Conservation (phyloP, 2,797 vertebrate species). For the Syngnathus rostellatus region DNA sequence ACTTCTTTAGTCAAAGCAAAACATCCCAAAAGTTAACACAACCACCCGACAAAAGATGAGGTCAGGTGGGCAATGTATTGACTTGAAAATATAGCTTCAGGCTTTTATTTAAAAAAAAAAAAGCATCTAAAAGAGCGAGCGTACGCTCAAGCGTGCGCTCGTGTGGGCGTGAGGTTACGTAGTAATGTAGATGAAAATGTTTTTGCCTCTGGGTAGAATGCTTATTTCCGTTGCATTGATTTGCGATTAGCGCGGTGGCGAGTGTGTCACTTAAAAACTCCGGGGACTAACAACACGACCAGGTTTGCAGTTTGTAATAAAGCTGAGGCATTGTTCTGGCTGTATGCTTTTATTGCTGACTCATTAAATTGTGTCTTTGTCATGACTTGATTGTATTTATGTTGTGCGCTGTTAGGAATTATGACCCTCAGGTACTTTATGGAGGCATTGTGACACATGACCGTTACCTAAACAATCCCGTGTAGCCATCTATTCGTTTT, state of each 20-base stretch:
- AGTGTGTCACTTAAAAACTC: constrained; percentile 34
- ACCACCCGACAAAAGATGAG: background rate
- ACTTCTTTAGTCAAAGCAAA: background rate
- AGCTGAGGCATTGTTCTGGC: constrained; percentile 23
- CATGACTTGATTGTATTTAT: background rate
- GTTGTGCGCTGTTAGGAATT: background rate
- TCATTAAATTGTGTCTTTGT: constrained; percentile 18
- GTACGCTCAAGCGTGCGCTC: constrained; percentile 3
- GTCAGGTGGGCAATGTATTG: constrained; percentile 16
- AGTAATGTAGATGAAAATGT: constrained; percentile 42
- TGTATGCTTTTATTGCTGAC: constrained; percentile 23
- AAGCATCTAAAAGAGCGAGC: constrained; percentile 6
- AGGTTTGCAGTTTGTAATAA: constrained; percentile 22
- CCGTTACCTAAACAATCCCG: background rate
- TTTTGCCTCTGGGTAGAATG: constrained; percentile 26
- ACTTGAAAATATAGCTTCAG: constrained; percentile 21
- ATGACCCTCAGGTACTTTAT: background rate
- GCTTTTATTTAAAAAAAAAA: background rate
- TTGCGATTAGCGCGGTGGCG: constrained; percentile 35
- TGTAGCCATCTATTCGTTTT: no score
- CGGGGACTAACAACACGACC: constrained; percentile 13
- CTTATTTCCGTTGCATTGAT: constrained; percentile 33
- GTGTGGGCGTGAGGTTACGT: constrained; percentile 8
- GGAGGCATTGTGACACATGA: no score
- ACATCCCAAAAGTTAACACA: background rate